Conservation (phyloP, 2,888 invertebrate species). For the Tetragnatha montana region DNA sequence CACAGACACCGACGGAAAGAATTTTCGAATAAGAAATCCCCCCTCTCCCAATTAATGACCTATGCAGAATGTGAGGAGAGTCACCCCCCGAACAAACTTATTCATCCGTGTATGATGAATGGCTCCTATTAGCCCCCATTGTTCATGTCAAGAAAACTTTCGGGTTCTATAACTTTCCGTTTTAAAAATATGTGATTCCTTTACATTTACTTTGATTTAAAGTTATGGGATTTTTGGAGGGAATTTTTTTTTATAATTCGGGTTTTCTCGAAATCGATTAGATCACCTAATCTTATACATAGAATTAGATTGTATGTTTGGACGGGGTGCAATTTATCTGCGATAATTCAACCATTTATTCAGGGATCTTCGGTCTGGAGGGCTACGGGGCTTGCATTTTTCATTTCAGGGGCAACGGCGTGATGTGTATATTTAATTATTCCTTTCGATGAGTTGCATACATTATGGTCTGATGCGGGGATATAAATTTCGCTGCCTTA, state of each 20-base stretch:
- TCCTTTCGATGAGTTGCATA: neutral
- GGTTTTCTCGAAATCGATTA: conserved; percentile 16
- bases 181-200: conserved; percentile 48
- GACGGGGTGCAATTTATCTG: conserved; percentile 23
- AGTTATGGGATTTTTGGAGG: conserved; percentile 43
- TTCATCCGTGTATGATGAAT: conserved; percentile 59
- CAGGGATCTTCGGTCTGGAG: conserved; percentile 1
- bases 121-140: conserved; percentile 46
- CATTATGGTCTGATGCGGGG: neutral
- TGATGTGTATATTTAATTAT: neutral
- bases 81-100: conserved; percentile 29
- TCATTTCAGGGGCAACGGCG: neutral
- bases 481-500: neutral
- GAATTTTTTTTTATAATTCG: conserved; percentile 3
- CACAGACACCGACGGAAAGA: conserved; percentile 10
- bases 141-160: conserved; percentile 43
- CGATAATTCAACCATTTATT: conserved; percentile 28
- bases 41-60: conserved; percentile 46
- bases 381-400: neutral
- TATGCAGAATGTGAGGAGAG: conserved; percentile 10
- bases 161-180: conserved; percentile 47
- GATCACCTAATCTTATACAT: conserved; percentile 38
- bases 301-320: conserved; percentile 30
- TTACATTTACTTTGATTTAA: conserved; percentile 45
- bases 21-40: conserved; percentile 46